A percentile compares a stretch with the other conserved stretches of the same genome.
Conservation (phyloP, 1,140 invertebrate genomes). For the Cyclina sinensis region DNA sequence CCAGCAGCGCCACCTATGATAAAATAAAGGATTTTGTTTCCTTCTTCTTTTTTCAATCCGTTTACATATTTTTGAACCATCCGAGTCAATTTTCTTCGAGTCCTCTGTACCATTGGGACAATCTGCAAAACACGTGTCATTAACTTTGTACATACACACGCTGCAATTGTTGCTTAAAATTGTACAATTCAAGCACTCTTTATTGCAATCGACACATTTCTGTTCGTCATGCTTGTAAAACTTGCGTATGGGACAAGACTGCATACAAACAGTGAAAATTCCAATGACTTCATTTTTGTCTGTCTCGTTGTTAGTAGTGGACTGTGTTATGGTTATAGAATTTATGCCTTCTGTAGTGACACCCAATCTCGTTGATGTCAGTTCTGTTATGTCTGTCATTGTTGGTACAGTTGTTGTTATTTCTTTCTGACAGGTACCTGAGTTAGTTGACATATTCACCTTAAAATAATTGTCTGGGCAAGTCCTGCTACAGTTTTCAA, state of each 20-base stretch:
- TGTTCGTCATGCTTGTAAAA: background rate
- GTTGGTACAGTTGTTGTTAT: background rate
- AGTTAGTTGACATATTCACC: background rate
- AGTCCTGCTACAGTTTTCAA: background rate
- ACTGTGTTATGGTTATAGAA: background rate
- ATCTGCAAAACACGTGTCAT: background rate
- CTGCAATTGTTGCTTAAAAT: background rate
- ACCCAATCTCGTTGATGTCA: too few relatives aligned
- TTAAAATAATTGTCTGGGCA: background rate
- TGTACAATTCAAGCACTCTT: background rate
- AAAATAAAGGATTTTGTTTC: background rate
- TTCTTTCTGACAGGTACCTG: too few relatives aligned
- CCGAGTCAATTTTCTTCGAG: background rate
- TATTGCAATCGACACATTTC: background rate
- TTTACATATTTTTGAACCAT: background rate
- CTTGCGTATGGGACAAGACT: background rate
- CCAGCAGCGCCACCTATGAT: constrained; percentile 8
- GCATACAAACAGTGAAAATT: background rate
- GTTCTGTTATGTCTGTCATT: background rate
- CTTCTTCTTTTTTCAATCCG: too few relatives aligned
- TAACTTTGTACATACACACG: background rate
- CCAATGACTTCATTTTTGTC: background rate
- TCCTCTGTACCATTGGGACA: background rate
- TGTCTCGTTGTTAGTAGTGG: background rate
- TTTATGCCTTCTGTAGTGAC: background rate